Conservation (phyloP, 2,888 invertebrate genomes). For the Barypeithes pellucidus region DNA sequence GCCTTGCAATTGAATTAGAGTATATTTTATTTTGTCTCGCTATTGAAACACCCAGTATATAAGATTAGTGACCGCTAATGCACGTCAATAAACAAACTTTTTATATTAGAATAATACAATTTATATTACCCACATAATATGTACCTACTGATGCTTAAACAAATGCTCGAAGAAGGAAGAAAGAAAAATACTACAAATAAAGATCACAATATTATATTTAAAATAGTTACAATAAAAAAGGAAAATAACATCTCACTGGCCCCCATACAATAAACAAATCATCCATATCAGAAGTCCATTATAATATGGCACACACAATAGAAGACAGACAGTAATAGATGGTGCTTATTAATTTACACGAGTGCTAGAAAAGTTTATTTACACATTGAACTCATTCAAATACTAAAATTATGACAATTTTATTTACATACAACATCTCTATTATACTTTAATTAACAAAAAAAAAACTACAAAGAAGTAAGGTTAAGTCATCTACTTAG, state of each 20-base stretch:
- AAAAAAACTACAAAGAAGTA: background rate
- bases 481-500: too few relatives aligned
- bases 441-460: background rate
- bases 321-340: constrained; percentile 54
- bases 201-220: constrained; percentile 59
- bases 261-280: constrained; percentile 57
- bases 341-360: constrained; percentile 31
- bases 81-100: too few relatives aligned
- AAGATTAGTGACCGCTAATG: too few relatives aligned
- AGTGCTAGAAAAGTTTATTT: constrained; percentile 28
- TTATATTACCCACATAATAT: too few relatives aligned
- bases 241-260: constrained; percentile 61
- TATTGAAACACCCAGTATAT: too few relatives aligned
- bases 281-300: constrained; percentile 48
- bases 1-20: too few relatives aligned
- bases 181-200: constrained; percentile 53
- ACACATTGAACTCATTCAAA: constrained; percentile 16
- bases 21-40: too few relatives aligned
- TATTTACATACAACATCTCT: constrained; percentile 22
- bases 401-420: constrained; percentile 25
- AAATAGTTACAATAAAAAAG: constrained; percentile 47
- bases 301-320: constrained; percentile 63
- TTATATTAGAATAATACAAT: too few relatives aligned
- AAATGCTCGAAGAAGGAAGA: constrained; percentile 28
- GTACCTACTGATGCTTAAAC: background rate